Base-by-base conservation (phyloP, 2,888 invertebrate species). In the Aphidius colemani region DNA sequence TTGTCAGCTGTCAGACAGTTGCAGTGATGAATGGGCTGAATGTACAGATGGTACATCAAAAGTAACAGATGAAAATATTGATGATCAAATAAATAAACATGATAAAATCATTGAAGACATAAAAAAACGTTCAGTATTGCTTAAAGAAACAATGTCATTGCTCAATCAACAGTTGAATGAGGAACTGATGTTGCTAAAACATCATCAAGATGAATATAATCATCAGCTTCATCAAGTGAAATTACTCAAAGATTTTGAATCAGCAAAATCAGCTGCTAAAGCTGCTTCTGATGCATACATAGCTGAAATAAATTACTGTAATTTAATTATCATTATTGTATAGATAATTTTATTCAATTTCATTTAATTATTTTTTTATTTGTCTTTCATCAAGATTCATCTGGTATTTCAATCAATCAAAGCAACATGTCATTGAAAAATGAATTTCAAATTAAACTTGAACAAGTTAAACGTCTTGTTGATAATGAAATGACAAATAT, bases 391-490 rank as follows among this genome's bases (percentile, higher is more conserved):
- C 13, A 8, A 13, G 10, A 45, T 45, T 45, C 55, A 11, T 50
- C 11, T 43, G 45, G 13, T 40, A n/a, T 10, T 3, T 41, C 10
- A 5, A 30, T 30, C 3, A 30, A 30, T 53, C 10, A 9, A 53
- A 39, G 10, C 4, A 41, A 41, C 6, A 53, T 7, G n/a, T n/a
- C 53, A 44, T 77, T 82, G 8, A 78, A 81, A 7, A 78, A 78
- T 43, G 80, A 82, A 56, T 84, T 83, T 63, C 79, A 77, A 65
- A 73, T 79, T 7, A 77, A 78, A 66, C 66, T 84, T 39, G 63
- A 79, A 10, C 83, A 84, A 68, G 80, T 84, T 5, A 83, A 84
- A 69, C 82, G 79, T 56, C 77, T 84, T 72, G 84, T 83, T 63
- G 80, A 83, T 69, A 71, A 82, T 64, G 84, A 84, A 68, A 67